Evolutionary conservation across 1,140 invertebrate genomes (phyloP).

Genomic region (Rhopalosiphum padi): DNA sequence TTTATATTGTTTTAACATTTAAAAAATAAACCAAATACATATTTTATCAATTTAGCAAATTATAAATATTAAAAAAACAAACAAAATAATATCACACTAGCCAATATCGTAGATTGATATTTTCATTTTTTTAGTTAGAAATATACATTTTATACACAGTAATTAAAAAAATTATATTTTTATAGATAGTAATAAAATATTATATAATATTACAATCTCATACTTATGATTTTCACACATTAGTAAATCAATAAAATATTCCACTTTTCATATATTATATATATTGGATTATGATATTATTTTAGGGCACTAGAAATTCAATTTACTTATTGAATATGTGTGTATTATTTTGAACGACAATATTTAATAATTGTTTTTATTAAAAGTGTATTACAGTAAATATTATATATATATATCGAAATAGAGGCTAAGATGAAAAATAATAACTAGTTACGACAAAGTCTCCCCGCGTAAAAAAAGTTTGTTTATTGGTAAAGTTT

Average conservation of each 20-base stretch:
- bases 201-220: background rate
- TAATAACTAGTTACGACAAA: constrained; percentile 21
- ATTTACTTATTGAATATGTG: background rate
- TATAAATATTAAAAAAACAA: background rate
- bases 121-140: background rate
- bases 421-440: background rate
- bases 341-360: background rate
- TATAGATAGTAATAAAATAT: background rate
- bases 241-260: background rate
- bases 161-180: background rate
- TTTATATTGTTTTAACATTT: background rate
- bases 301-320: background rate
- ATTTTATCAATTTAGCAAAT: background rate
- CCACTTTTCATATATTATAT: background rate
- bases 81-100: background rate
- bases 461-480: background rate
- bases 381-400: background rate
- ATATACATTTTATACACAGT: background rate
- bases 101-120: background rate
- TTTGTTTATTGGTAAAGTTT: constrained; percentile 56
- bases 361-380: background rate
- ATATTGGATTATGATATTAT: background rate
- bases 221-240: background rate
- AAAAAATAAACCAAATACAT: background rate
- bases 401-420: background rate